A percentile compares a stretch with the other conserved stretches of the same genome.
These are phyloP conservation scores for Martes martes DNA, from an alignment of 2,113 vertebrate species.

Conservation along the genomic window DNA sequence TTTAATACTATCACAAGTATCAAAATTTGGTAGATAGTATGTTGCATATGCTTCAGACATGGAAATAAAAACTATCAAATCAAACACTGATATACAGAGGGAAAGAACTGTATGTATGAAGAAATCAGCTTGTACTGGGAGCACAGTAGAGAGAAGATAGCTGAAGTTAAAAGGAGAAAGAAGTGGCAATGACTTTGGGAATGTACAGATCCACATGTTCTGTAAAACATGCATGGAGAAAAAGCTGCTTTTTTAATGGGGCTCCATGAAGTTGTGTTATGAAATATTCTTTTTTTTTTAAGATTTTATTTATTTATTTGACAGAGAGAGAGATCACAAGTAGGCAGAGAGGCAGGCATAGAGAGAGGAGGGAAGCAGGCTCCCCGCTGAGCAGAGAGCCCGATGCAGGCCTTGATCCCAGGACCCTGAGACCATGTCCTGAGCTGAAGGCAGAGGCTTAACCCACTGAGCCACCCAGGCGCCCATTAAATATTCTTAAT, in stretches of 20 bases:
- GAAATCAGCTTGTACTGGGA: background rate
- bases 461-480: too few relatives aligned
- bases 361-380: too few relatives aligned
- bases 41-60: background rate
- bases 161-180: background rate
- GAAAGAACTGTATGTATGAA: background rate
- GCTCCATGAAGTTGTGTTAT: background rate
- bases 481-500: background rate
- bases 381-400: too few relatives aligned
- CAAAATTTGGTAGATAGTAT: background rate
- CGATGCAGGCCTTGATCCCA: too few relatives aligned
- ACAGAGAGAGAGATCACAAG: too few relatives aligned
- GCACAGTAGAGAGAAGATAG: background rate
- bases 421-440: too few relatives aligned
- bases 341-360: too few relatives aligned
- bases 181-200: background rate
- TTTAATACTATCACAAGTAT: background rate
- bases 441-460: too few relatives aligned
- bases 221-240: background rate
- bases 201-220: background rate
- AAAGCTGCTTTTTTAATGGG: background rate
- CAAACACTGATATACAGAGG: background rate
- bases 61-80: background rate
- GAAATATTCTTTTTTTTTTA: background rate
- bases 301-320: too few relatives aligned